phyloP scores from a whole-genome alignment of 2,888 invertebrate species.

The Epirrhoe tristata region DNA sequence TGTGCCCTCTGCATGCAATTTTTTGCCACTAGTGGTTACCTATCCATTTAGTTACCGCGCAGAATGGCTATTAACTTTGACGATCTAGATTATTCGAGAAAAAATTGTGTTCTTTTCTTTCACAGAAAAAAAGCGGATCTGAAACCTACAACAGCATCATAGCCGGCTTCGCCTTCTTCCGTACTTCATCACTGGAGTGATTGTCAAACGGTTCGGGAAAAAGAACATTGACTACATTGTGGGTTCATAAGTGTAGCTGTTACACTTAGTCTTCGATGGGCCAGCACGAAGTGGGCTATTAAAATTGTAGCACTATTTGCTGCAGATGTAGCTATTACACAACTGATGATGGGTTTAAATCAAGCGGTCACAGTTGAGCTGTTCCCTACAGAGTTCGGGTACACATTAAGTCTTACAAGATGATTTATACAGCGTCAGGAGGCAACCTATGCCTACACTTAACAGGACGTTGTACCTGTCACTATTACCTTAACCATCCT shows the following conservation, averaged over 20 bases:
- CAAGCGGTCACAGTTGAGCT: conserved; percentile 58
- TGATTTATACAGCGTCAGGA: too few species aligned
- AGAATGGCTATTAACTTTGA: too few species aligned
- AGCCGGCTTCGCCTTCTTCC: conserved; percentile 53
- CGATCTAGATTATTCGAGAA: too few species aligned
- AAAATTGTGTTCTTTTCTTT: conserved; percentile 8
- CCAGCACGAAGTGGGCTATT: conserved; percentile 53
- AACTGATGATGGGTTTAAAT: conserved; percentile 58
- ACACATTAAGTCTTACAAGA: too few species aligned
- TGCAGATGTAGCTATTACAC: conserved; percentile 54
- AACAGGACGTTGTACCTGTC: too few species aligned
- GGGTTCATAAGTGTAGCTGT: conserved; percentile 48
- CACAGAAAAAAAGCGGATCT: conserved; percentile 56
- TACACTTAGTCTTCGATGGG: conserved; percentile 59
- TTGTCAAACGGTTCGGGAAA: conserved; percentile 63
- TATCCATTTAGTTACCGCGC: too few species aligned
- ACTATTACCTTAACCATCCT: too few species aligned
- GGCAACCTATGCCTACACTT: too few species aligned
- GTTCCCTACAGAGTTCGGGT: conserved; percentile 66
- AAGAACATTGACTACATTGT: conserved; percentile 54
- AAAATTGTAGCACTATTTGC: conserved; percentile 66
- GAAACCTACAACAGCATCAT: conserved; percentile 63
- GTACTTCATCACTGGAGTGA: conserved; percentile 52
- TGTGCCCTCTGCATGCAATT: too few species aligned
- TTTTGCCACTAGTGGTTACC: too few species aligned